Base-by-base conservation (phyloP, 2,797 vertebrate species). In the Natrix natrix region DNA sequence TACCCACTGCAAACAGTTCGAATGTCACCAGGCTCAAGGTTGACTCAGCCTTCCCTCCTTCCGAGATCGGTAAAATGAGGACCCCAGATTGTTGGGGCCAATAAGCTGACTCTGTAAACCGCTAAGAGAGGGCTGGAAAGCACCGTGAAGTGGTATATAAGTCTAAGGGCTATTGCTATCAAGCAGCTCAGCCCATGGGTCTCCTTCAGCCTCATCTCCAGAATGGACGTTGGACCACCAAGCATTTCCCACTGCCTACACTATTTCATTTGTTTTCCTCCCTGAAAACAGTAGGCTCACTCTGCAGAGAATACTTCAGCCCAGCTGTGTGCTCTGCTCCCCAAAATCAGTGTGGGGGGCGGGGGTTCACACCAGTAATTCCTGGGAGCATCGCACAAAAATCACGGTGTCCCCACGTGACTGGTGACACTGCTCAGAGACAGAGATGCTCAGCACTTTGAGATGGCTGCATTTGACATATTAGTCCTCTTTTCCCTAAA, bases 241-340 rank as follows among this genome's bases (percentile, higher is more conserved):
- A 88, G 26, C 2, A 1, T 63, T 43, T 48, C 56, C 83, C 28
- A 60, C 63, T 56, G 26, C 13, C 86, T 54, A 22, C 59, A 61
- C 54, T 55, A 32, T 17, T 32, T 55, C 24, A 87, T 12, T 37
- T 8, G 28, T 22, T 83, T 60, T n/a, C 14, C 37, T 59, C 43
- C 2, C 2, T 22, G 24, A 60, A 52, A 52, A 61, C 32, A 6
- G 66, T 2, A 20, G 7, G 43, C 22, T 87, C 3, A 20, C 63
- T 59, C 48, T 59, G 57, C 37, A 11, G 32, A 32, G 5, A 3
- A 24, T 17, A 13, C 63, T 56, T 43, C 10, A 93, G 57, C 63
- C 14, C 5, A 0, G 3, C 83, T 8, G n/a, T 10, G 16, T 1
- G 4, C 56, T 22, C 20, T 0, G 5, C 28, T 11, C 78, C 48